These are phyloP conservation scores for Melinaea marsaeus DNA, from an alignment of 2,888 invertebrate genomes.

Conservation along the genomic window DNA sequence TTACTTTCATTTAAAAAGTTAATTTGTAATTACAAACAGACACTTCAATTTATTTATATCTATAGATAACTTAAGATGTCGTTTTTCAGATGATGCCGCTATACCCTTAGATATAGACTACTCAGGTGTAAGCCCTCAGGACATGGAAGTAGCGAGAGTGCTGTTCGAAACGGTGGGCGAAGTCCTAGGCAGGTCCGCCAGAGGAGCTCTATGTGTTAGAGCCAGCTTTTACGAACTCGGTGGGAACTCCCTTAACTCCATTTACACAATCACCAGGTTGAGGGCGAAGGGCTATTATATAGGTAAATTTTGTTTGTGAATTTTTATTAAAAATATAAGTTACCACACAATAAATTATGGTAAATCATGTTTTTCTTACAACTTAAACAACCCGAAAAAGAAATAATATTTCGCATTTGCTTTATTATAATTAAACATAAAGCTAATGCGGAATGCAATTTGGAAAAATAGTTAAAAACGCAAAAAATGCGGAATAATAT, in stretches of 20 bases:
- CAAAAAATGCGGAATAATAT: too few relatives aligned
- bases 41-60: neutral
- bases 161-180: constrained; percentile 86
- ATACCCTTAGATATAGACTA: constrained; percentile 82
- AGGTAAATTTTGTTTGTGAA: constrained; percentile 64
- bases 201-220: constrained; percentile 79
- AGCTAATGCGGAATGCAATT: too few relatives aligned
- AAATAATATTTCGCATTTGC: too few relatives aligned
- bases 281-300: constrained; percentile 87
- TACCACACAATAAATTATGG: too few relatives aligned
- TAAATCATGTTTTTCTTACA: too few relatives aligned
- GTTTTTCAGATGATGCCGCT: constrained; percentile 65
- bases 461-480: too few relatives aligned
- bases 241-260: constrained; percentile 91
- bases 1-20: too few relatives aligned
- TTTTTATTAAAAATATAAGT: neutral
- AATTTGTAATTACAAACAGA: neutral
- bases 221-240: constrained; percentile 91
- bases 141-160: constrained; percentile 80
- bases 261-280: constrained; percentile 87
- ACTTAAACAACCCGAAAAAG: too few relatives aligned
- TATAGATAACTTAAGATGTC: neutral
- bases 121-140: constrained; percentile 77
- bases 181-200: constrained; percentile 81
- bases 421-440: too few relatives aligned